A percentile compares a stretch with the other conserved stretches of the same genome.
These are phyloP conservation scores for Ooceraea biroi DNA, from an alignment of 1,140 invertebrate genomes.

Conservation along the genomic window DNA sequence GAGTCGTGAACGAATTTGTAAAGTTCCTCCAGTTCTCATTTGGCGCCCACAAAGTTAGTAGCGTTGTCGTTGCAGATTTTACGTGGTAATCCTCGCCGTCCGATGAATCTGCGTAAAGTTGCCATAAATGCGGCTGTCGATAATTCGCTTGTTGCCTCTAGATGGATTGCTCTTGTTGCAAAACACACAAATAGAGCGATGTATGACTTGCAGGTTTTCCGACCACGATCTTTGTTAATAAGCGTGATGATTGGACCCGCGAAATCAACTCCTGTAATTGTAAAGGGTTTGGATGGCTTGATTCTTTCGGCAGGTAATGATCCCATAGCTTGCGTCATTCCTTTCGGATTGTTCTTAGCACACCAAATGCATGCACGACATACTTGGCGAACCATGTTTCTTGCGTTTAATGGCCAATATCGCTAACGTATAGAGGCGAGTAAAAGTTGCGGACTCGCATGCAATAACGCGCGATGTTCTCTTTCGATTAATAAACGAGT, in stretches of 20 bases:
- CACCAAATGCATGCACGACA: background rate
- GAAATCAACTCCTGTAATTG: conserved; percentile 80
- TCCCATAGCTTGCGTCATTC: conserved; percentile 75
- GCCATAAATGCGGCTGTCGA: conserved; percentile 74
- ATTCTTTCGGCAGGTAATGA: conserved; percentile 75
- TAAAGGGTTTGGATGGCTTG: conserved; percentile 75
- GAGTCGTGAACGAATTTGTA: background rate
- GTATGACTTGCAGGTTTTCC: no score
- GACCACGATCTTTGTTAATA: no score
- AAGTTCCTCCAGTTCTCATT: conserved; percentile 39
- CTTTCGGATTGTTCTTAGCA: background rate
- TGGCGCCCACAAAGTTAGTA: conserved; percentile 77
- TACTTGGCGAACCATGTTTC: background rate
- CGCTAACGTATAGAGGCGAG: background rate
- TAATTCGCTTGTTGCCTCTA: conserved; percentile 50
- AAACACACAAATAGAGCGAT: no score
- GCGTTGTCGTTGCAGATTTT: conserved; percentile 75
- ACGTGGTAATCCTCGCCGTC: conserved; percentile 65
- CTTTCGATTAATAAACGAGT: background rate
- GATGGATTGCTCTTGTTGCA: no score
- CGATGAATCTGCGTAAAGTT: conserved; percentile 77
- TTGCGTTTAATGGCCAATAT: conserved; percentile 1
- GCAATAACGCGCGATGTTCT: background rate
- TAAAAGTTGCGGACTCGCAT: background rate
- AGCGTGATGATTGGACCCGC: conserved; percentile 75